Base-by-base conservation (phyloP, 2,888 invertebrate species). In the Griposia aprilina region DNA sequence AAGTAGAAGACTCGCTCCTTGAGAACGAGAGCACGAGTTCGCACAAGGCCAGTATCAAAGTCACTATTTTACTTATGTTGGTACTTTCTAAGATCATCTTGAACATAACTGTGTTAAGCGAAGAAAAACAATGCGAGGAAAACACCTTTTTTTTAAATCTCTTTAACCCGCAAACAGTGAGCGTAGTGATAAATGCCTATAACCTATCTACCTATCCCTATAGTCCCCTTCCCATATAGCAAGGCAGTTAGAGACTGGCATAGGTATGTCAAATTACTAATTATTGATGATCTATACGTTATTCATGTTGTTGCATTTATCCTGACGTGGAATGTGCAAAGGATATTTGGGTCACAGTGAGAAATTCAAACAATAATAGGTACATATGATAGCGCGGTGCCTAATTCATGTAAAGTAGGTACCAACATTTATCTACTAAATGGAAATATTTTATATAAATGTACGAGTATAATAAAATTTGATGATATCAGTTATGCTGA, bases 311-410 rank as follows among this genome's bases (percentile, higher is more conserved):
- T 41, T 65, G 36, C 3, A 23, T 50, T 57, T 50, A 48, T 62
- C 26, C 45, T n/a, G 23, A 45, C 60, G 30, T 45, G 59, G 50
- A 50, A 79, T 69, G 23, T 81, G 62, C 13, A 52, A 62, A n/a
- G 7, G 17, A 76, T 74, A 23, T 72, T 81, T 62, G 17, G 60
- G 23, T 30, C 23, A 72, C 23, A 36, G 15, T 48, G 20, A 62
- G 30, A 55, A 26, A 78, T 41, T 15, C 1, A 41, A 52, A 65
- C 17, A 63, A 75, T 23, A 36, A n/a, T 15, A 36, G 3, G 2
- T 17, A 20, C 1, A 3, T 68, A 60, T 23, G 20, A 26, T 26
- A 52, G 36, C n/a, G 10, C 52, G 36, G n/a, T 0, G 4, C n/a
- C 6, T n/a, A 15, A 50, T 74, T 20, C 20, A 13, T 57, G 6